A percentile compares a stretch with the other conserved stretches of the same genome.
These are phyloP conservation scores for Pygoscelis antarcticus DNA, from an alignment of 2,113 vertebrate genomes.

Conservation along the genomic window DNA sequence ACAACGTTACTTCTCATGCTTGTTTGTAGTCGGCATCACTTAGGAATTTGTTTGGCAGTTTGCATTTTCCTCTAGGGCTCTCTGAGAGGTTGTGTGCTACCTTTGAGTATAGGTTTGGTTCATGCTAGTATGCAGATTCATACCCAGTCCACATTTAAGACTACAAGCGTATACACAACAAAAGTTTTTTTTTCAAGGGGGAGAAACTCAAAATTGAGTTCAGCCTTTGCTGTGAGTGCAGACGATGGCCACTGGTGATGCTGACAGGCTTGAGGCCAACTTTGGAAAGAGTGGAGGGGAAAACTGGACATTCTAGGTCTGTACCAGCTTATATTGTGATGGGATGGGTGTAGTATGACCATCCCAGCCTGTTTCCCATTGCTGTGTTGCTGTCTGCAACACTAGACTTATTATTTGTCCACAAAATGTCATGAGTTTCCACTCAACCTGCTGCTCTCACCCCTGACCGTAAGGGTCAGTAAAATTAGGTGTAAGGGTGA, in stretches of 20 bases:
- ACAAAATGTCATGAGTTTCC: not conserved
- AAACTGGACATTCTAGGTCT: not conserved
- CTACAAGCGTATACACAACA: fast-evolving
- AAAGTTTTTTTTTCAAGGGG: not conserved
- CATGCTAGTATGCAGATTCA: fast-evolving
- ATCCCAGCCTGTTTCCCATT: not conserved
- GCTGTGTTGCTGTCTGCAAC: not conserved
- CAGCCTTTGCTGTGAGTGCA: not conserved
- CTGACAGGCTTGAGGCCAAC: not conserved
- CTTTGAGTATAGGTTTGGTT: not conserved
- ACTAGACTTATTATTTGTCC: fast-evolving
- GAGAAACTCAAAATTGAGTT: not conserved
- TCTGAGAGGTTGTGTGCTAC: not conserved
- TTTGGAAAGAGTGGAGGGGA: not conserved
- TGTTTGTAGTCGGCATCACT: fast-evolving
- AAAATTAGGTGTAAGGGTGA: not conserved
- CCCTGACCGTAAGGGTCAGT: not conserved
- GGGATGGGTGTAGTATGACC: too few relatives aligned
- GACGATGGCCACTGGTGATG: not conserved
- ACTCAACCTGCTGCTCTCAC: not conserved
- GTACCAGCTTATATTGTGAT: not conserved
- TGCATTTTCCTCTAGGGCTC: not conserved
- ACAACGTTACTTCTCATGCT: not conserved
- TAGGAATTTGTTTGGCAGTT: not conserved
- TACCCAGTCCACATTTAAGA: fast-evolving